Evolutionary conservation across 2,113 vertebrate genomes (phyloP).

Genomic region (Glaucidium brasilianum): DNA sequence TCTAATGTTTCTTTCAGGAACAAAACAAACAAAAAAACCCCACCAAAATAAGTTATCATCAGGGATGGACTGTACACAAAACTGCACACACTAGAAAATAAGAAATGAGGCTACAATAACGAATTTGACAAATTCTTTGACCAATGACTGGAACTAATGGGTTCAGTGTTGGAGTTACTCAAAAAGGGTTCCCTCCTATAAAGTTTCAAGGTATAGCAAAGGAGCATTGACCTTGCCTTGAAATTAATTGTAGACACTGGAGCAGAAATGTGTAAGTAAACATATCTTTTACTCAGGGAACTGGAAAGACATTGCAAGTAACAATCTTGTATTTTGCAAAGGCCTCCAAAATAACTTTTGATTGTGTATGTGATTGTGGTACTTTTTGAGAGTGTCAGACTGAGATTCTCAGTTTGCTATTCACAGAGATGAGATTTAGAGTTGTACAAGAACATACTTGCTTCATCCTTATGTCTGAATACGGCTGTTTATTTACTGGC

Average conservation of each 20-base stretch:
- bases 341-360: neutral
- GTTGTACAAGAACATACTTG: neutral
- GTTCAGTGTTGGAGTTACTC: neutral
- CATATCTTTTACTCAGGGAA: neutral
- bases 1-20: neutral
- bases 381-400: neutral
- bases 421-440: neutral
- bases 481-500: neutral
- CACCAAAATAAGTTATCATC: neutral
- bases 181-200: neutral
- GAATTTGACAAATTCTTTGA: constrained; percentile 10
- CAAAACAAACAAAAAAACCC: fast-evolving
- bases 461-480: neutral
- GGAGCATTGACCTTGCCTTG: neutral
- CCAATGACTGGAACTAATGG: neutral
- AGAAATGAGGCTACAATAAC: constrained; percentile 9
- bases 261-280: neutral
- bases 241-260: neutral
- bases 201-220: constrained; percentile 3
- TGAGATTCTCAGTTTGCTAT: neutral
- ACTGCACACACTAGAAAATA: neutral
- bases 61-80: neutral
- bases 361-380: neutral
- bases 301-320: neutral
- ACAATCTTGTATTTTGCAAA: neutral